Evolutionary conservation across 2,113 vertebrate genomes (phyloP), one percentile per base, ranked within the genome.

Genomic region (Lates calcarifer): DNA sequence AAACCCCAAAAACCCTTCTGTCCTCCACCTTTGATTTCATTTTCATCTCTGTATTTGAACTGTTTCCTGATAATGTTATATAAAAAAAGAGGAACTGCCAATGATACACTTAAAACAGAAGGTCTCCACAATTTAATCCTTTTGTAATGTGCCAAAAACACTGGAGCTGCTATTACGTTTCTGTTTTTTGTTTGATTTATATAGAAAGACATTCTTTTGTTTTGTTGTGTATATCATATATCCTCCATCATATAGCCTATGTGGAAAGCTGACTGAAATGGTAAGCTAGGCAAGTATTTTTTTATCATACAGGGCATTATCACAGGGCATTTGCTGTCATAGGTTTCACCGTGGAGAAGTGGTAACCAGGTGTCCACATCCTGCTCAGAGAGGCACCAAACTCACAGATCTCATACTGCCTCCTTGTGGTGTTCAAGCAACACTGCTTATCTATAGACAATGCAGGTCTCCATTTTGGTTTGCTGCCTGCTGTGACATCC

Each of bases 381-480:
- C 60, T 68, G 67, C 51, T 70, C 56, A 39, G 14, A 47, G 2
- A 31, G 11, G 15, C 29, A 35, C 43, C 51, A 0, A 18, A 29
- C 26, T 43, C 35, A 22, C 26, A 17, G 14, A 20, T 73, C 41
- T 28, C n/a, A 65, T 24, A 74, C 85, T 83, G 83, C 85, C 89
- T n/a, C 83, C 85, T 35, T 64, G 75, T 90, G 86, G 80, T 39
- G 18, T 22, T 47, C 3, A 37, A 33, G 49, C 13, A 14, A n/a
- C 58, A 82, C 15, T 74, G 26, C 78, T 10, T 31, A 13, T 51
- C 45, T 39, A 11, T 13, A 1, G 0, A 51, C 5, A 20, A 1
- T 13, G 13, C 31, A 65, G 26, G 49, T 71, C 64, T 90, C 88
- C 88, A 90, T 87, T 91, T 88, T 90, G 74, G 57, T 65, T 67